These are phyloP conservation scores for Drosophila bunnanda DNA, from an alignment of 2,888 invertebrate genomes.

Conservation along the genomic window DNA sequence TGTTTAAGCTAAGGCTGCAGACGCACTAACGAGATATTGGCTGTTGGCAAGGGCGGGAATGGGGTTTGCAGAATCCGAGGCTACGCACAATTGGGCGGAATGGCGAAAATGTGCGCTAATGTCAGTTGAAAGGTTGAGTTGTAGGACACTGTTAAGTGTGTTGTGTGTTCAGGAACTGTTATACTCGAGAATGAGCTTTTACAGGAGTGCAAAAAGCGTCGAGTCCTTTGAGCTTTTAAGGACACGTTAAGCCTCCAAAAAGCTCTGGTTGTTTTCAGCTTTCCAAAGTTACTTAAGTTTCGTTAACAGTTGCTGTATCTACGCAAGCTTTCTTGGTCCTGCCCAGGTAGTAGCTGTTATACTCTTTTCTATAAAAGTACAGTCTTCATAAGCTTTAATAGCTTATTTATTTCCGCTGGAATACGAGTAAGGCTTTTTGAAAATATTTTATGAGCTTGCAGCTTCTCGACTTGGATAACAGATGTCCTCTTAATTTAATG, in stretches of 20 bases:
- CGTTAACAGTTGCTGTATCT: background rate
- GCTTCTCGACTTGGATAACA: background rate
- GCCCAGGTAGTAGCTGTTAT: background rate
- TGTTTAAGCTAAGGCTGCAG: constrained; percentile 54
- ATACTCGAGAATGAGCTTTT: constrained; percentile 3
- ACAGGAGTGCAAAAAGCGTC: background rate
- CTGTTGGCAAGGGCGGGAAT: background rate
- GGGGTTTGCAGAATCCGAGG: background rate
- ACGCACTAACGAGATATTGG: constrained; percentile 57
- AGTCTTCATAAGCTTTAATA: background rate
- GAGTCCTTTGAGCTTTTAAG: background rate
- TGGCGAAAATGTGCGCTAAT: constrained; percentile 8
- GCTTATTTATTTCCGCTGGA: background rate
- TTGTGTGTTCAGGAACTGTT: background rate
- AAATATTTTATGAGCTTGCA: background rate
- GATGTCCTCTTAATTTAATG: constrained; percentile 4
- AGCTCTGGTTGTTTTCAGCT: background rate
- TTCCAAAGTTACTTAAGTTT: background rate
- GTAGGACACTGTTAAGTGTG: constrained; percentile 3
- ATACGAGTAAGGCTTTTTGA: background rate
- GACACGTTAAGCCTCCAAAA: background rate
- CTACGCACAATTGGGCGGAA: constrained; percentile 27
- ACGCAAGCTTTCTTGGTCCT: background rate
- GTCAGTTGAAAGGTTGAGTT: constrained; percentile 3
- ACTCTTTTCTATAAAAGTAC: constrained; percentile 4